Evolutionary conservation across 2,797 vertebrate genomes (phyloP), one percentile per base, ranked within the genome.

Genomic region (Siniperca obscura): DNA sequence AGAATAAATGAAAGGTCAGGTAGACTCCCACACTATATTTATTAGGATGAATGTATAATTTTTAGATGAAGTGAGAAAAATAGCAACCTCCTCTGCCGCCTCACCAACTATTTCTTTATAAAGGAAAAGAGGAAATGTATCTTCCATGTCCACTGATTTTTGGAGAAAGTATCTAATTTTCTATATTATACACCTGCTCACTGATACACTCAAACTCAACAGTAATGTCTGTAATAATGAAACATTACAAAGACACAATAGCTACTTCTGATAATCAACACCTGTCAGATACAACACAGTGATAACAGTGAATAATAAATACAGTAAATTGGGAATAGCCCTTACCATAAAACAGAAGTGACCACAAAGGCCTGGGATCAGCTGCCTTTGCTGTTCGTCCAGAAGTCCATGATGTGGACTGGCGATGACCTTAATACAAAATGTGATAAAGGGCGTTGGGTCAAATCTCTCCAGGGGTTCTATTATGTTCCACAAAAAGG

Each of bases 1-100:
- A 53, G 42, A 86, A 50, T 38, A 83, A 30, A 81, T 55, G 2
- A 85, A 83, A 86, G 55, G 73, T 84, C 62, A 80, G 62, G 34
- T 46, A 30, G 30, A 70, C 66, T 56, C 52, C 70, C 48, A 87
- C 52, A 25, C 61, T 10, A 19, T 27, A 21, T 55, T 48, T 38
- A 75, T 67, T 36, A 66, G 36, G n/a, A 71, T 70, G 22, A 27
- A 71, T 82, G 16, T 52, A 59, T 44, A 1, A 66, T 65, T 77
- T 83, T 61, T 64, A 83, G 52, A 70, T 13, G 5, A 57, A 46
- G 52, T 68, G 53, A 57, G 68, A 81, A 79, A 60, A 76, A 60
- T 48, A 52, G 59, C 44, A 53, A 36, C 70, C 70, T 44, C 25
- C 34, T 71, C 10, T 17, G 3, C 19, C 3, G 8, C 57, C 48